phyloP scores from a whole-genome alignment of 2,797 vertebrate species.

The Carduelis carduelis region DNA sequence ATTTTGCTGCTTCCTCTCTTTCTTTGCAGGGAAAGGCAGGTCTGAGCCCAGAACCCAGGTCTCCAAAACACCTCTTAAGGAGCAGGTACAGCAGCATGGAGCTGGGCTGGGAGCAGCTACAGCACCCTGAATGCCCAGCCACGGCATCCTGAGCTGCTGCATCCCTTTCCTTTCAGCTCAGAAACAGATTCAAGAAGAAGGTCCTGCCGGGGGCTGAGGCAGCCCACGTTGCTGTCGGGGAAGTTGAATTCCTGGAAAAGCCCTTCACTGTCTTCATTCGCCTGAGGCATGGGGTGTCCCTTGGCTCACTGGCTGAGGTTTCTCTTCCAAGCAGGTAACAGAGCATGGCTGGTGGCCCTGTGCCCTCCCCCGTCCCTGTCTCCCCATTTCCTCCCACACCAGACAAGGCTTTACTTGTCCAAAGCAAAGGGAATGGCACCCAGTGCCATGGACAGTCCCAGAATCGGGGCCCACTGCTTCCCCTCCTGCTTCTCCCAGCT shows the following conservation, averaged over 20 bases:
- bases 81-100: conserved; percentile 63
- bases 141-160: neutral
- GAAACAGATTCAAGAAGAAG: conserved; percentile 73
- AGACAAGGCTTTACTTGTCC: neutral
- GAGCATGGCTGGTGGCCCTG: accelerated
- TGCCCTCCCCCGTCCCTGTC: accelerated
- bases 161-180: conserved; percentile 37
- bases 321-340: conserved; percentile 76
- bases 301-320: conserved; percentile 73
- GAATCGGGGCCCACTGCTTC: neutral
- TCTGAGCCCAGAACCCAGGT: neutral
- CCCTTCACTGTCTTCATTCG: conserved; percentile 74
- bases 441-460: accelerated
- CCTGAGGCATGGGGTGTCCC: conserved; percentile 45
- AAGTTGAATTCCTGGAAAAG: conserved; percentile 74
- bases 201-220: conserved; percentile 69
- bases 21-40: conserved; percentile 26
- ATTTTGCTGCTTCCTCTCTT: neutral
- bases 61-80: conserved; percentile 43
- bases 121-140: neutral
- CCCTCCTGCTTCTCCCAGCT: neutral
- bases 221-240: conserved; percentile 72
- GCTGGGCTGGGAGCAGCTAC: neutral
- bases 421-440: neutral
- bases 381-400: neutral